phyloP scores from a whole-genome alignment of 2,113 vertebrate genomes.

The Oophaga pumilio region DNA sequence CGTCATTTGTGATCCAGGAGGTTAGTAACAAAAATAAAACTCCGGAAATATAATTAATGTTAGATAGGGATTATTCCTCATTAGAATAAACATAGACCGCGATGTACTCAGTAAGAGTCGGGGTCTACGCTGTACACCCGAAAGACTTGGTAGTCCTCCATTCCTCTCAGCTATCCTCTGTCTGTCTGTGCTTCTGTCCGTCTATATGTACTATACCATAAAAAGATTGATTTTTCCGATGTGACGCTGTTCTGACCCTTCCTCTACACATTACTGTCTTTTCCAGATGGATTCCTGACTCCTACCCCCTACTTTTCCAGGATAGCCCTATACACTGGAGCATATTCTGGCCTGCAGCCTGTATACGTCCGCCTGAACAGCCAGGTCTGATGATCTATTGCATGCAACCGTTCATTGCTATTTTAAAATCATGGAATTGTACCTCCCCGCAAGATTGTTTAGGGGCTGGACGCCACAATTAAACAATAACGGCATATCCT shows the following conservation, averaged over 20 bases:
- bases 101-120: no score
- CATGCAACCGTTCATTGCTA: neutral
- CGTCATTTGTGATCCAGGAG: constrained; percentile 60
- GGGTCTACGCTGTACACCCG: no score
- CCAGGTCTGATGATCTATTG: constrained; percentile 52
- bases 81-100: neutral
- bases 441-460: no score
- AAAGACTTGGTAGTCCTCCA: no score
- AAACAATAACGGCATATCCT: no score
- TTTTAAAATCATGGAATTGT: neutral
- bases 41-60: neutral
- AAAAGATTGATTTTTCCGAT: no score
- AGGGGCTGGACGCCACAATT: no score
- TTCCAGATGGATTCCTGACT: constrained; percentile 59
- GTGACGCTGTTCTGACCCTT: neutral
- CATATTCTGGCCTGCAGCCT: constrained; percentile 26
- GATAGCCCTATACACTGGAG: constrained; percentile 43
- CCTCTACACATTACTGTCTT: neutral
- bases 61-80: neutral
- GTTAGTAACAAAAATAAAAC: constrained; percentile 54
- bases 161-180: no score
- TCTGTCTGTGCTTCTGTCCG: no score
- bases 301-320: constrained; percentile 60
- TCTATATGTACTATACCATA: no score
- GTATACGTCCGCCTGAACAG: constrained; percentile 50